Conservation (phyloP, 2,113 vertebrate genomes). For the Apeltes quadracus region DNA sequence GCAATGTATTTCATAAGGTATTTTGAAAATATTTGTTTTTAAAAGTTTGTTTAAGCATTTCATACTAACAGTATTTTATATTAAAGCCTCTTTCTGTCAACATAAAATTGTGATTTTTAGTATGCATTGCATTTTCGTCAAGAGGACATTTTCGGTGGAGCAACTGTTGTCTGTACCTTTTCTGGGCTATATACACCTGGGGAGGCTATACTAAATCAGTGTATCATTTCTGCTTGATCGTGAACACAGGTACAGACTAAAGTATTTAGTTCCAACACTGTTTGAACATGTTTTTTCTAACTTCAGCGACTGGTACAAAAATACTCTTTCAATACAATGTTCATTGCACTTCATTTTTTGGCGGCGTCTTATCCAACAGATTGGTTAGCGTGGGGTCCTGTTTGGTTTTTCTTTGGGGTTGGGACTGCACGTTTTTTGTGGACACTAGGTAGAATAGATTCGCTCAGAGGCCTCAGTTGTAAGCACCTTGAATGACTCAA, state of each 20-base stretch:
- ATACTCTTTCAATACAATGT: slow-evolving; percentile 63
- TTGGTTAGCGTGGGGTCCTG: slow-evolving; percentile 38
- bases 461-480: slow-evolving; percentile 63
- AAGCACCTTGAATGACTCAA: slow-evolving; percentile 70
- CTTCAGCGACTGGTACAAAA: slow-evolving; percentile 61
- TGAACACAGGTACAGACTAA: slow-evolving; percentile 39
- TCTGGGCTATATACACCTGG: neutral
- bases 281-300: slow-evolving; percentile 24
- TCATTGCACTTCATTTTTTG: slow-evolving; percentile 72
- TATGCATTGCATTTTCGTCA: neutral
- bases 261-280: slow-evolving; percentile 29
- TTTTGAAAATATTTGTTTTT: slow-evolving; percentile 1
- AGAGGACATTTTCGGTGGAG: neutral
- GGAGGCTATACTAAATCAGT: neutral
- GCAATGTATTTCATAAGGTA: slow-evolving; percentile 21
- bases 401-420: slow-evolving; percentile 61
- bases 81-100: neutral
- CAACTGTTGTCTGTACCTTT: neutral
- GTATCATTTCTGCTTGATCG: slow-evolving; percentile 23
- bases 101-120: neutral
- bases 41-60: neutral
- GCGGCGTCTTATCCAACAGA: slow-evolving; percentile 45
- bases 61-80: neutral
- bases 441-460: slow-evolving; percentile 64
- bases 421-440: slow-evolving; percentile 27